phyloP scores from a whole-genome alignment of 2,888 invertebrate genomes.

The Bombyx huttoni region DNA sequence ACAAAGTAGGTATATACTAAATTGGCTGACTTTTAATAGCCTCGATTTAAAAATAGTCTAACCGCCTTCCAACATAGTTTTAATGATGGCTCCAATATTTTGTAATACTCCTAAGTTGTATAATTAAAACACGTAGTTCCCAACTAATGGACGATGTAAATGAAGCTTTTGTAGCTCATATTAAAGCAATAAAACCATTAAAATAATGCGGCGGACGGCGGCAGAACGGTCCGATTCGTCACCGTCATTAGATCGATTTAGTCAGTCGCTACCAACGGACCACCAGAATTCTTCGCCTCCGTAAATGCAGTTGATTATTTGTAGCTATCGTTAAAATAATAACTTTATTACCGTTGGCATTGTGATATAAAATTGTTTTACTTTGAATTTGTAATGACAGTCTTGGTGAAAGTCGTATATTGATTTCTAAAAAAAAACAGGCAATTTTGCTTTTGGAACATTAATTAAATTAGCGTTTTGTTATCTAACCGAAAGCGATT shows the following conservation, averaged over 20 bases:
- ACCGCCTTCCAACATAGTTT: not conserved
- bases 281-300: constrained; percentile 3
- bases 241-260: constrained; percentile 46
- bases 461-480: too few species aligned
- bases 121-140: constrained; percentile 16
- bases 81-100: constrained; percentile 3
- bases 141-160: constrained; percentile 37
- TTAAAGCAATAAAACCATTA: constrained; percentile 54
- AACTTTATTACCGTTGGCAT: not conserved
- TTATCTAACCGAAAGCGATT: too few species aligned
- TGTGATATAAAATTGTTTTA: not conserved
- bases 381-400: not conserved
- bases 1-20: not conserved
- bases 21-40: not conserved
- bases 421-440: too few species aligned
- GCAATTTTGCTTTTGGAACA: too few species aligned
- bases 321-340: not conserved
- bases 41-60: not conserved
- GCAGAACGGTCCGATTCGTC: constrained; percentile 45
- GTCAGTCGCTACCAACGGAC: constrained; percentile 18
- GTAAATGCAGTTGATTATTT: not conserved
- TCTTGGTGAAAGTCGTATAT: not conserved
- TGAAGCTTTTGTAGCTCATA: constrained; percentile 39
- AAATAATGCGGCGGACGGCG: constrained; percentile 40
- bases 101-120: constrained; percentile 10